A percentile compares a stretch with the other conserved stretches of the same genome.
Evolutionary conservation across 2,888 invertebrate genomes (phyloP).

Genomic region (Platycheirus rosarum): DNA sequence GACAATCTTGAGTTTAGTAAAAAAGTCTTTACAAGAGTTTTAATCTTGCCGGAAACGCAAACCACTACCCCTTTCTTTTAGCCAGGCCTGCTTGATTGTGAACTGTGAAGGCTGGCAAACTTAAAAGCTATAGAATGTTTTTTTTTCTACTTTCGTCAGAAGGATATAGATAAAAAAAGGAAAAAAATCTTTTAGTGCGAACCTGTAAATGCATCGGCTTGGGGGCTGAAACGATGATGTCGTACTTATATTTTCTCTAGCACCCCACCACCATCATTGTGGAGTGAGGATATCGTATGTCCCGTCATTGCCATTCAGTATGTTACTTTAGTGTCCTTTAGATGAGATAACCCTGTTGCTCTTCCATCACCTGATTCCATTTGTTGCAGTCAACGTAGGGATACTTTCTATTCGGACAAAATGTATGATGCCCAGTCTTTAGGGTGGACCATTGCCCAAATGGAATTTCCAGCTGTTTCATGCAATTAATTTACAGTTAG

Average conservation of each 20-base stretch:
- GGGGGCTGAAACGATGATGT: neutral
- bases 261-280: neutral
- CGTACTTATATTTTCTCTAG: neutral
- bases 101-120: constrained; percentile 9
- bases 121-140: constrained; percentile 36
- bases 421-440: neutral
- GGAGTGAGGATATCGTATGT: constrained; percentile 8
- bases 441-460: neutral
- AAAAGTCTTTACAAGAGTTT: too few species aligned
- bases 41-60: too few species aligned
- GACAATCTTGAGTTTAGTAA: too few species aligned
- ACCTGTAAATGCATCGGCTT: constrained; percentile 28
- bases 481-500: constrained; percentile 11
- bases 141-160: too few species aligned
- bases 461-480: constrained; percentile 5
- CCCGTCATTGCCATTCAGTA: constrained; percentile 9
- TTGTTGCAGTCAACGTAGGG: constrained; percentile 7
- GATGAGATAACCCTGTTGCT: constrained; percentile 15
- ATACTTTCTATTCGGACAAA: neutral
- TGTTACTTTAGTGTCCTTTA: constrained; percentile 4
- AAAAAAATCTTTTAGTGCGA: constrained; percentile 36
- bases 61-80: neutral
- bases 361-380: constrained; percentile 30
- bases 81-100: neutral
- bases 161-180: constrained; percentile 14